A percentile compares a stretch with the other conserved stretches of the same genome.
These are phyloP conservation scores for Laterallus jamaicensis DNA, from an alignment of 2,113 vertebrate species.

Conservation along the genomic window DNA sequence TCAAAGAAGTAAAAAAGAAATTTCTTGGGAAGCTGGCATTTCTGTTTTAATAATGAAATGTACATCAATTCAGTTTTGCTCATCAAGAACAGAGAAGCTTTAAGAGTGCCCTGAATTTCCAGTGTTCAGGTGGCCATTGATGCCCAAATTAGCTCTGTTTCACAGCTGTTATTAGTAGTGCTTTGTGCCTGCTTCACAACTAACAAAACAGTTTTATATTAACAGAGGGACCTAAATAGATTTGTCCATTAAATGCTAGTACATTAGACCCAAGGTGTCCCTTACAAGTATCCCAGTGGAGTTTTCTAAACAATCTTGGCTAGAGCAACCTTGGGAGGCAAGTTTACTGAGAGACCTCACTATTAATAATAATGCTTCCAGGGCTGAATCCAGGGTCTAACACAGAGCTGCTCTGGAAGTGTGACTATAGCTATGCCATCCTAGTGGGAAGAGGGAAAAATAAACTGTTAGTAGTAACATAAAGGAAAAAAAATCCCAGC, in stretches of 20 bases:
- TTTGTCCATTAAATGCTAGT: constrained; percentile 70
- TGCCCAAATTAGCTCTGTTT: constrained; percentile 51
- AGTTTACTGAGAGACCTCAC: constrained; percentile 39
- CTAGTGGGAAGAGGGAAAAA: constrained; percentile 3
- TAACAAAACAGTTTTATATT: constrained; percentile 69
- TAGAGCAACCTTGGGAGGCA: constrained; percentile 52
- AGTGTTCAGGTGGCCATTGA: constrained; percentile 37
- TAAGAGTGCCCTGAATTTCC: constrained; percentile 18
- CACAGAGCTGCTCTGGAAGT: neutral
- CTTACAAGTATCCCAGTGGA: constrained; percentile 64
- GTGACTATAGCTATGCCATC: neutral
- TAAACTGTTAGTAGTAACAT: neutral
- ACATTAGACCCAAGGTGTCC: constrained; percentile 69
- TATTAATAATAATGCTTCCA: constrained; percentile 48
- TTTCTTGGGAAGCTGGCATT: neutral
- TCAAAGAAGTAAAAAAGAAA: neutral
- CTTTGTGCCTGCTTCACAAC: constrained; percentile 65
- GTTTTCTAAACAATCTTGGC: constrained; percentile 61
- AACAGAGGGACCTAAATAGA: constrained; percentile 61
- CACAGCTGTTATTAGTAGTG: constrained; percentile 58
- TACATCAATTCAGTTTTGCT: neutral
- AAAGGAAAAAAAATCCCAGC: neutral
- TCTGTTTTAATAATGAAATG: constrained; percentile 1
- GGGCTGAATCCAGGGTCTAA: neutral
- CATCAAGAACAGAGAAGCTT: neutral